Base-by-base conservation (phyloP, 2,888 invertebrate genomes). In the Cotesia congregata region DNA sequence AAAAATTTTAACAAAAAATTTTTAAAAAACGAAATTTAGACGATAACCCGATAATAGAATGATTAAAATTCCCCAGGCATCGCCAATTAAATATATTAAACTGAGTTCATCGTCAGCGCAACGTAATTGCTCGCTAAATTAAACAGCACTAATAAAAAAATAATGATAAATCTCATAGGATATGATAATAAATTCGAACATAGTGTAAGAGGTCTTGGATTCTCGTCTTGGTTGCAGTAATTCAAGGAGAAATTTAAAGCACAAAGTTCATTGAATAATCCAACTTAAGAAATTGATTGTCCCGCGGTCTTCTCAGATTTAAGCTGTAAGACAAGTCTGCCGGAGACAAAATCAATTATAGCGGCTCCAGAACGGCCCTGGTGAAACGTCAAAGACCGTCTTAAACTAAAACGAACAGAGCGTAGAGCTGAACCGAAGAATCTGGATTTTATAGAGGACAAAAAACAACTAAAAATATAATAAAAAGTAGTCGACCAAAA, bases 251-350 rank as follows among this genome's bases (percentile, higher is more conserved):
- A 50, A 50, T 50, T 50, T 50, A 50, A 50, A 50, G 50, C 50
- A 50, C 12, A 65, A 62, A 65, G 65, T 65, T 65, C 9, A 65
- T 65, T 65, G 65, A 38, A 50, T 60, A 60, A 70, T 41, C 70
- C 9, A 20, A 67, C 50, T 64, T 64, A 50, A 64, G 41, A 72
- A 73, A 73, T 73, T 73, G 73, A 73, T 73, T 73, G 73, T 73
- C 38, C 40, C 39, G 73, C 20, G 59, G 73, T 67, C 60, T 73
- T 59, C 30, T 59, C 5, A 38, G 30, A 39, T 30, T 73, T 73
- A 65, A 15, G 15, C 41, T 39, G 1, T 30, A 17, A 40, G 67
- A 70, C 60, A 17, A 70, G 70, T 70, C 60, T 70, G 60, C 30
- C 73, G 50, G 73, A 67, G 67, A 67, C 73, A 59, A 67, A 67